Percentiles rank a stretch among this genome's conserved stretches.
Evolutionary conservation across 2,113 vertebrate genomes (phyloP).

Genomic region (Festucalex cinctus): DNA sequence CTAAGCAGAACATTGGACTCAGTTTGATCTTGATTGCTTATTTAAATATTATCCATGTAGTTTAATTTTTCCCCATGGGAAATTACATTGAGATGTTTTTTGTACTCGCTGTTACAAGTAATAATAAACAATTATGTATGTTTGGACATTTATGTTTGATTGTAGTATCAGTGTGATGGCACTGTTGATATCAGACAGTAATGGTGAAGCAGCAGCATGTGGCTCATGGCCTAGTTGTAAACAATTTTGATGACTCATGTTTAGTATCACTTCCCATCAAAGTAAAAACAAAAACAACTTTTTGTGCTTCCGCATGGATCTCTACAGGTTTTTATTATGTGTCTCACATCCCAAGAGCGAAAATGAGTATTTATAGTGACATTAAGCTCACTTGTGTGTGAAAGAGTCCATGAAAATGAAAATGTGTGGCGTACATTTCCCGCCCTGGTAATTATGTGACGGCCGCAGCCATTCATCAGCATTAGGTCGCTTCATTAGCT

Average conservation of each 20-base stretch:
- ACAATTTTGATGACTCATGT: background rate
- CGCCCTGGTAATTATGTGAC: background rate
- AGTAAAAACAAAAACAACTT: background rate
- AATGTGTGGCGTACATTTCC: background rate
- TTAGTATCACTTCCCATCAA: background rate
- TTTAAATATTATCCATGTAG: background rate
- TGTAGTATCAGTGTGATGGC: too few species aligned
- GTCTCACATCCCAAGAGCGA: background rate
- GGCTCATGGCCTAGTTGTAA: background rate
- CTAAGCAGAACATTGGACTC: background rate
- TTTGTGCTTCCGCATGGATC: background rate
- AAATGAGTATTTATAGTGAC: conserved; percentile 3
- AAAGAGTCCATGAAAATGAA: background rate
- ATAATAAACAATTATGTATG: background rate
- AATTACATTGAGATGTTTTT: background rate
- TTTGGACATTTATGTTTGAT: too few species aligned
- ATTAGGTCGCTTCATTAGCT: conserved; percentile 5
- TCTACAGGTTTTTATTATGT: background rate
- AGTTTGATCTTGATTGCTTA: conserved; percentile 1
- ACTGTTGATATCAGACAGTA: too few species aligned
- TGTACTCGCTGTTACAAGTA: background rate
- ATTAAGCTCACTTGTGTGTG: conserved; percentile 2
- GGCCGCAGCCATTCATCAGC: background rate
- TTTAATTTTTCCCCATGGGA: too few species aligned
- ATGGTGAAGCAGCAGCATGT: background rate